These are phyloP conservation scores for Camptogramma bilineatum DNA, from an alignment of 2,888 invertebrate genomes.

Conservation along the genomic window DNA sequence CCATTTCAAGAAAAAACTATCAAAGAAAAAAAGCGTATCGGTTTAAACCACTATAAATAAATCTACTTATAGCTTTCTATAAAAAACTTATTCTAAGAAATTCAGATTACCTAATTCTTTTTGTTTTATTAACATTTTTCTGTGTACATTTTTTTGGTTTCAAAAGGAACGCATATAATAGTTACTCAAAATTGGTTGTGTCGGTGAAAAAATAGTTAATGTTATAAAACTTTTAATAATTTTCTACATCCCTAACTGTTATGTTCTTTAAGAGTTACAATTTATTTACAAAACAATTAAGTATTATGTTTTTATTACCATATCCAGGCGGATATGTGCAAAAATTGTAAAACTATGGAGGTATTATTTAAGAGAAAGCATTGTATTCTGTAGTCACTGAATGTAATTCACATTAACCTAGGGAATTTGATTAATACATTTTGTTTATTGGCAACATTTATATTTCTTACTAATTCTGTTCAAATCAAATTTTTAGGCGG, in stretches of 20 bases:
- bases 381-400: conserved; percentile 15
- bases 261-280: not conserved
- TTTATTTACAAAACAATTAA: conserved; percentile 11
- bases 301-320: conserved; percentile 15
- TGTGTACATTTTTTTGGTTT: conserved; percentile 33
- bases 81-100: conserved; percentile 6
- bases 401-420: conserved; percentile 7
- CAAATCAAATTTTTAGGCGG: not conserved
- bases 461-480: not conserved
- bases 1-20: not conserved
- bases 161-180: conserved; percentile 30
- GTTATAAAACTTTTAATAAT: not conserved
- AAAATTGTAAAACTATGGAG: conserved; percentile 1
- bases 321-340: conserved; percentile 28
- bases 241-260: conserved; percentile 1
- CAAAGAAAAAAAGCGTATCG: conserved; percentile 21
- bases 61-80: conserved; percentile 6
- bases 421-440: not conserved
- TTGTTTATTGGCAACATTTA: not conserved
- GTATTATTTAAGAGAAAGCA: conserved; percentile 7
- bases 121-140: conserved; percentile 22
- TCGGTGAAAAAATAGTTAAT: conserved; percentile 14
- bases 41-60: conserved; percentile 14
- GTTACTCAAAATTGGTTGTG: conserved; percentile 9
- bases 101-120: conserved; percentile 7